These are phyloP conservation scores for Cichlasoma orientale DNA, from an alignment of 2,797 vertebrate species.

Conservation along the genomic window DNA sequence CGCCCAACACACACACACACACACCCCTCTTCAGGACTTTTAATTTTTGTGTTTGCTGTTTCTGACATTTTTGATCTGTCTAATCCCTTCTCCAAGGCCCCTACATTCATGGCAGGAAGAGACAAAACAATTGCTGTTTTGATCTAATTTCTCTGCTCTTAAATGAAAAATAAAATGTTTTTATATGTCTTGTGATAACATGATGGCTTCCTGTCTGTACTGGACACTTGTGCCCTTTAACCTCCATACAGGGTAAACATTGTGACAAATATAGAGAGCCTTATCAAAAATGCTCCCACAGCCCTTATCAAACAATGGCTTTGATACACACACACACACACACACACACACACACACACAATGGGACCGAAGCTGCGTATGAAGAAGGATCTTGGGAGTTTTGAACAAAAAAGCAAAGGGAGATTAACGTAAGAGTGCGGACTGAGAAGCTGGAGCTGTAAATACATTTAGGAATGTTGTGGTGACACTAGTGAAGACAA, in stretches of 20 bases:
- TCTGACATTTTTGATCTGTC: conserved; percentile 14
- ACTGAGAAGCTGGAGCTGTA: background rate
- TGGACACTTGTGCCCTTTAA: conserved; percentile 21
- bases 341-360: conserved; percentile 10
- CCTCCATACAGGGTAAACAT: conserved; percentile 36
- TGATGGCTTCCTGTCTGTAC: conserved; percentile 13
- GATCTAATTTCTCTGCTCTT: conserved; percentile 12
- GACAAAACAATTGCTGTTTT: conserved; percentile 47
- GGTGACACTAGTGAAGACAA: background rate
- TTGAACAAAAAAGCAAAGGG: conserved; percentile 20
- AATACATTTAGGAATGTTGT: conserved; percentile 8
- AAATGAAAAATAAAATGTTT: background rate
- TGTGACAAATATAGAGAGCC: conserved; percentile 43
- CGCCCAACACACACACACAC: too few species aligned
- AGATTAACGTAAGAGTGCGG: conserved; percentile 10
- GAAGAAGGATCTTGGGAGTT: conserved; percentile 19
- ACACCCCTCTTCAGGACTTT: background rate
- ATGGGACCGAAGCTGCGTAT: conserved; percentile 9
- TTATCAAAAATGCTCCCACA: conserved; percentile 42
- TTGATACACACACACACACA: conserved; percentile 31
- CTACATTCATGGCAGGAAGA: conserved; percentile 42
- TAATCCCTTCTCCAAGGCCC: conserved; percentile 1
- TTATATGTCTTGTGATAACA: conserved; percentile 30
- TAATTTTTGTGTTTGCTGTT: background rate
- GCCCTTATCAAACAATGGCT: conserved; percentile 62